phyloP scores from a whole-genome alignment of 2,888 invertebrate species.

The Pterobdella sp. region DNA sequence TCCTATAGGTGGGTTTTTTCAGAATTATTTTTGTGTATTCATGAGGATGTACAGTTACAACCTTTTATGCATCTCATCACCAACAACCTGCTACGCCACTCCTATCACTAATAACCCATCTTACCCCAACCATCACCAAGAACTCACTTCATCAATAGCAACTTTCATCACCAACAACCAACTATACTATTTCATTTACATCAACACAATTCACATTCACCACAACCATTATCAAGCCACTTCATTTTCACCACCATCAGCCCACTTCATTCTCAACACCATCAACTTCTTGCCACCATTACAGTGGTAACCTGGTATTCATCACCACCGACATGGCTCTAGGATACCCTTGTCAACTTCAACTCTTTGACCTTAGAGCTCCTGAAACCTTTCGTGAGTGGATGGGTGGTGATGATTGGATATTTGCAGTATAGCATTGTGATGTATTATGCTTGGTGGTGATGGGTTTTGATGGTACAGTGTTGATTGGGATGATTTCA shows the following conservation, averaged over 20 bases:
- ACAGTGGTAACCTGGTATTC: constrained; percentile 80
- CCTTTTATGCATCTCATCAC: not conserved
- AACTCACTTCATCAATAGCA: not conserved
- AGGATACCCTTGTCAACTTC: constrained; percentile 81
- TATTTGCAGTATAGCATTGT: not conserved
- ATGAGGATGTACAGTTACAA: too few relatives aligned
- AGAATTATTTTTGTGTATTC: not conserved
- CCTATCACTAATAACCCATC: not conserved
- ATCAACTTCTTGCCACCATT: constrained; percentile 73
- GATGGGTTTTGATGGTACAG: not conserved
- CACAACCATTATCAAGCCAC: not conserved
- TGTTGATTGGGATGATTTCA: not conserved
- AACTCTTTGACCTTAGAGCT: constrained; percentile 59
- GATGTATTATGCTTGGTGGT: not conserved
- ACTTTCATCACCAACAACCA: not conserved
- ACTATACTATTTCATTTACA: not conserved
- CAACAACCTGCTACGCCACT: not conserved
- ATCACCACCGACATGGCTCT: constrained; percentile 88
- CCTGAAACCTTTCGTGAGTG: constrained; percentile 34
- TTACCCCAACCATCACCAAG: not conserved
- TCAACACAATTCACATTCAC: not conserved
- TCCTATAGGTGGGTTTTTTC: not conserved
- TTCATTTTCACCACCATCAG: not conserved
- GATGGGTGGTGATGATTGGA: not conserved
- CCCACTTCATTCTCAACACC: not conserved